Conservation (phyloP, 2,888 invertebrate species). For the Aquatica leii region DNA sequence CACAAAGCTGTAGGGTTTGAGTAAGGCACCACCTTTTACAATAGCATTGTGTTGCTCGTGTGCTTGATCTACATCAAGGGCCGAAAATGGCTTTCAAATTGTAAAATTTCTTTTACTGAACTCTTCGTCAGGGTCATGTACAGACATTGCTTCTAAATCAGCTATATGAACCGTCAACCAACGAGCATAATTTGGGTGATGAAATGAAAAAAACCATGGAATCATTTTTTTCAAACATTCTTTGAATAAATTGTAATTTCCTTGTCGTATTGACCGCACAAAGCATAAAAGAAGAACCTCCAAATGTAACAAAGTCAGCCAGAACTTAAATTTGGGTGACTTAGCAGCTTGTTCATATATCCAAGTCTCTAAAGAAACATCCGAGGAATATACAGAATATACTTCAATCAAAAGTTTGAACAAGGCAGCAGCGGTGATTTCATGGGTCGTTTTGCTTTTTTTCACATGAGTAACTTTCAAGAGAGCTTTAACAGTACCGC, state of each 20-base stretch:
- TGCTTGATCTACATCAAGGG: not conserved
- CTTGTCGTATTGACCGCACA: not conserved
- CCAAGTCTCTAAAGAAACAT: too few species aligned
- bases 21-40: not conserved
- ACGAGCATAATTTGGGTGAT: not conserved
- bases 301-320: not conserved
- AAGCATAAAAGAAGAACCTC: not conserved
- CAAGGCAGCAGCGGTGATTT: too few species aligned
- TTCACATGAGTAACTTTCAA: too few species aligned
- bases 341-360: too few species aligned
- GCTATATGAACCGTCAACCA: not conserved
- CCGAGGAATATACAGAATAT: too few species aligned
- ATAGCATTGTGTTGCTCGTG: slow-evolving; percentile 13
- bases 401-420: too few species aligned
- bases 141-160: not conserved
- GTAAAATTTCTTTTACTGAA: not conserved
- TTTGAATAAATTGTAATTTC: not conserved
- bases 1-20: not conserved
- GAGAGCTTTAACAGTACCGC: too few species aligned
- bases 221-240: not conserved
- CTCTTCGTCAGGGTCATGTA: not conserved
- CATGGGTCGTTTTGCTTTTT: too few species aligned
- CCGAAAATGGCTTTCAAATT: not conserved
- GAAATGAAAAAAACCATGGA: slow-evolving; percentile 1
- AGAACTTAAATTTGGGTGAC: not conserved